A percentile compares a stretch with the other conserved stretches of the same genome.
These are phyloP conservation scores for Nothocercus julius DNA, from an alignment of 2,113 vertebrate genomes.

Conservation along the genomic window DNA sequence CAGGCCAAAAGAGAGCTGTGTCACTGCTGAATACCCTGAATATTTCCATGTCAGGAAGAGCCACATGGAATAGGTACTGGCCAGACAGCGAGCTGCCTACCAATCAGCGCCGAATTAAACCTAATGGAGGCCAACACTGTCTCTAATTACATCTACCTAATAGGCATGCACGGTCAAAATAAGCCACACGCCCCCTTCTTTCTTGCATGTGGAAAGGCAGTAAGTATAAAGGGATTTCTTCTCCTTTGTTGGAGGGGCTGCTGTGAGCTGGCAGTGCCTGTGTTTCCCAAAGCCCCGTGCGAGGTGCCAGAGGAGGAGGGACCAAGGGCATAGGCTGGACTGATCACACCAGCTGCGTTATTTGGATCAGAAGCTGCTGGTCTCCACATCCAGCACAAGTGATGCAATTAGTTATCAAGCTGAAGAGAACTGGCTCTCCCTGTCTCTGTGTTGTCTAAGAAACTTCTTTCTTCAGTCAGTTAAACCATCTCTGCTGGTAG, in stretches of 20 bases:
- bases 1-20: not conserved
- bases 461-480: not conserved
- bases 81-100: not conserved
- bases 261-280: not conserved
- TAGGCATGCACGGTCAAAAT: not conserved
- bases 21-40: not conserved
- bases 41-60: not conserved
- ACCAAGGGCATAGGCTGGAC: accelerated
- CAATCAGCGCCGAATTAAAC: not conserved
- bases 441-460: not conserved
- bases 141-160: not conserved
- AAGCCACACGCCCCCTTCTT: not conserved
- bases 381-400: not conserved
- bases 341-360: not conserved
- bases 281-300: not conserved
- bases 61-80: not conserved
- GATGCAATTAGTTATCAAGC: not conserved
- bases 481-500: not conserved
- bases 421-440: not conserved
- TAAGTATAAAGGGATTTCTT: not conserved
- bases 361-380: not conserved
- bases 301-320: not conserved
- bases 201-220: not conserved
- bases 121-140: not conserved
- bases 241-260: not conserved